Evolutionary conservation across 2,797 vertebrate species (phyloP).

Genomic region (Clarias fuscus): DNA sequence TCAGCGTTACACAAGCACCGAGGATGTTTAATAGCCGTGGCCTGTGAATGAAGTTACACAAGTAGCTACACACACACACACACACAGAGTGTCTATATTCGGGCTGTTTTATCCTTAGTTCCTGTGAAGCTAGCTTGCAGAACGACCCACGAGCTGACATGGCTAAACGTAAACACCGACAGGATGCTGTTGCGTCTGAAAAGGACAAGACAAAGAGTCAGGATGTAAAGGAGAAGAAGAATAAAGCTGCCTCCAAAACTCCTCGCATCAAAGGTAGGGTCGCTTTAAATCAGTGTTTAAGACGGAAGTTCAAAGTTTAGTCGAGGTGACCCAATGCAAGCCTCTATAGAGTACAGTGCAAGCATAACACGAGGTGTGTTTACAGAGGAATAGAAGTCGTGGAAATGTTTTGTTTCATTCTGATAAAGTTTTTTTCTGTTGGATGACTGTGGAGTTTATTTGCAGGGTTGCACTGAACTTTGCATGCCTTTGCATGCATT

Average conservation of each 20-base stretch:
- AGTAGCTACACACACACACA: slow-evolving; percentile 20
- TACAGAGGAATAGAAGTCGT: no score
- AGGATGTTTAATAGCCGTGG: slow-evolving; percentile 62
- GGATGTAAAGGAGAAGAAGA: slow-evolving; percentile 50
- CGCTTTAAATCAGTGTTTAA: no score
- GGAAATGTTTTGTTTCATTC: no score
- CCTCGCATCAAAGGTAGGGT: slow-evolving; percentile 64
- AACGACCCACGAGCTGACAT: slow-evolving; percentile 57
- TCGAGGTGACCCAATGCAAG: no score
- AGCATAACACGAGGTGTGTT: no score
- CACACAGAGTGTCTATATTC: background rate
- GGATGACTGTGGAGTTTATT: background rate
- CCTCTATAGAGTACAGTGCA: no score
- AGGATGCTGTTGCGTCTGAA: slow-evolving; percentile 12
- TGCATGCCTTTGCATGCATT: background rate
- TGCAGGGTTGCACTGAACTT: background rate
- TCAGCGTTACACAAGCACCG: slow-evolving; percentile 65
- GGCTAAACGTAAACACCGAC: slow-evolving; percentile 68
- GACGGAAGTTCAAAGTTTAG: background rate
- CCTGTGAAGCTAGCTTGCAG: background rate
- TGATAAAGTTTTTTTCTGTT: no score
- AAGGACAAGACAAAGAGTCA: slow-evolving; percentile 72
- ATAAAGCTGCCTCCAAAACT: slow-evolving; percentile 35
- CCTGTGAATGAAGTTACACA: slow-evolving; percentile 33
- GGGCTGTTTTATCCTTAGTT: background rate